Evolutionary conservation across 2,113 vertebrate species (phyloP), one percentile per base, ranked within the genome.

Genomic region (Australoheros scitulus): DNA sequence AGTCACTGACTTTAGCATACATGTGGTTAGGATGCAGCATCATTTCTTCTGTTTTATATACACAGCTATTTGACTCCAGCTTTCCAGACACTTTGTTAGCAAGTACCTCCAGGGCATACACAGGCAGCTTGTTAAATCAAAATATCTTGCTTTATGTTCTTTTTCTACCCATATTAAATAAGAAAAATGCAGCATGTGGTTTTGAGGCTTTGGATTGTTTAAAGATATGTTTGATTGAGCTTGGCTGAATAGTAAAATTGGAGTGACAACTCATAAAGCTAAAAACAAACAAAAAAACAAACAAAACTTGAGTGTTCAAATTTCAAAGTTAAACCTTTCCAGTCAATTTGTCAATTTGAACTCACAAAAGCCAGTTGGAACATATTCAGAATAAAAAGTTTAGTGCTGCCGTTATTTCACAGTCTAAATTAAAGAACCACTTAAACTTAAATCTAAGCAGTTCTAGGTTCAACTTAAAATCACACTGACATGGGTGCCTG

Each of bases 201-300:
- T 55, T 13, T 79, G 50, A 26, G 47, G 29, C 41, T n/a, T 61
- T 76, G 26, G 41, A 78, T 79, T 64, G 61, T 57, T 79, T 64
- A 79, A 79, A 77, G n/a, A 65, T 57, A 50, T 72, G 17, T 72
- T 72, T 72, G 68, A 72, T 32, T 55, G 3, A 72, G 68, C 68
- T 72, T 55, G 24, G 68, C 26, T 55, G 68, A 72, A 72, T 72
- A 72, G 52, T 52, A 72, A 72, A 32, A 55, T 17, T 55, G 68
- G 52, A 72, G 47, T 72, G 55, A 32, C 47, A 52, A n/a, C 47
- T 13, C 11, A 2, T 52, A 32, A 32, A 14, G 68, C 10, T 72
- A n/a, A 32, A 26, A 6, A 7, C 6, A 52, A 41, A 24, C 6
- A 2, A 38, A 38, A 10, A 3, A 38, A 38, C 7, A 8, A 68